Evolutionary conservation across 2,113 vertebrate genomes (phyloP), one percentile per base, ranked within the genome.

Genomic region (Hemicordylus capensis): DNA sequence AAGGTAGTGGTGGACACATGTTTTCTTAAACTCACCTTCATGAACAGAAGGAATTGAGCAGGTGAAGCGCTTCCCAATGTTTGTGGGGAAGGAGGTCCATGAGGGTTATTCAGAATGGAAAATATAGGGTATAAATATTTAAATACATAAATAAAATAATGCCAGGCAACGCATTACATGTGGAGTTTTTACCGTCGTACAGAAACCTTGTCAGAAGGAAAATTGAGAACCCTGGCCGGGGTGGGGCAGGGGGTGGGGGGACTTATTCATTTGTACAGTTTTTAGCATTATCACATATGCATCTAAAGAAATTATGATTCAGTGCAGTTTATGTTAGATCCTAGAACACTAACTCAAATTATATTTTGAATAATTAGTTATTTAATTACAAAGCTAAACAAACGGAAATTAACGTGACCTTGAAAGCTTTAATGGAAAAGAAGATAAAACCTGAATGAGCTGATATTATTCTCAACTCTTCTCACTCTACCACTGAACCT

Each of bases 341-440:
- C 37, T 56, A 58, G 44, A 22, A 88, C 28, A 80, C 31, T 37
- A 17, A 31, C 10, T 69, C 19, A 42, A 48, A 59, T 72, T 72
- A 59, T 59, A 82, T 72, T 82, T 72, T 46, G 37, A 73, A 82
- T 69, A n/a, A 83, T 28, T 74, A 74, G 26, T 83, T 56, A 74
- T 34, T 44, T 61, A 74, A 74, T 83, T 74, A 74, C 20, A 15
- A 63, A 79, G 39, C 39, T 44, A 19, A 61, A 61, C n/a, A 34
- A 75, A 42, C 28, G 20, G 73, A 51, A 67, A 15, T 79, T 79
- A 79, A 46, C 34, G 11, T 73, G 67, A 82, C 39, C 28, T 82
- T 46, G 54, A 82, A 46, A 59, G 56, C 69, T 39, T 42, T n/a
- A 81, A 73, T 64, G 20, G 26, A 75, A 63, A 75, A 34, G 26